Evolutionary conservation across 2,888 invertebrate genomes (phyloP).

Genomic region (Octodonta nipae): DNA sequence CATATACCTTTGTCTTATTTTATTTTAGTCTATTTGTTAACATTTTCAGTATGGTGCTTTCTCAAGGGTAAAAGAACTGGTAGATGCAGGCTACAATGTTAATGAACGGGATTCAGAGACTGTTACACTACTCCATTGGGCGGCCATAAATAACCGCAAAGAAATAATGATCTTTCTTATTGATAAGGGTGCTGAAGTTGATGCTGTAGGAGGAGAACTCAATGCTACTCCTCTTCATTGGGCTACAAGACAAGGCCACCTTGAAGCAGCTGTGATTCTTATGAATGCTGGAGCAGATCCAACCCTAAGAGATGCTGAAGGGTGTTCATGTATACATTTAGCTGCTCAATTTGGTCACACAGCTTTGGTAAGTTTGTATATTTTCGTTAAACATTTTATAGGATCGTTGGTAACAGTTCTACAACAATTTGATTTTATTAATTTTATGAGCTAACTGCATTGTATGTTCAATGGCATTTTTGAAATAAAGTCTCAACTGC

Average conservation of each 20-base stretch:
- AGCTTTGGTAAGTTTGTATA: constrained; percentile 68
- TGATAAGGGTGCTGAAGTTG: constrained; percentile 74
- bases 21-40: no score
- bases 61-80: constrained; percentile 66
- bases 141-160: constrained; percentile 91
- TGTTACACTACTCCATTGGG: constrained; percentile 97
- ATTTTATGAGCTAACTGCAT: no score
- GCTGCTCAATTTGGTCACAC: constrained; percentile 97
- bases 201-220: constrained; percentile 90
- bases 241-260: constrained; percentile 89
- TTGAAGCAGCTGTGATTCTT: constrained; percentile 64
- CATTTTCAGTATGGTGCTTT: constrained; percentile 72
- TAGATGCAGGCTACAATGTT: constrained; percentile 87
- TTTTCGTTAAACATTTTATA: no score
- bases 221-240: constrained; percentile 94
- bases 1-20: constrained; percentile 3
- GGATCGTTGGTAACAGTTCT: no score
- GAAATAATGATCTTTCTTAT: constrained; percentile 84
- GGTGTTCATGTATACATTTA: constrained; percentile 87
- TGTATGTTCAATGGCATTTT: no score
- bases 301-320: constrained; percentile 82
- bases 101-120: constrained; percentile 90
- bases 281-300: constrained; percentile 72
- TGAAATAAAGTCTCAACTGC: no score
- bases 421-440: no score